These are phyloP conservation scores for Alligator mississippiensis DNA, from an alignment of 2,113 vertebrate genomes.

Conservation along the genomic window DNA sequence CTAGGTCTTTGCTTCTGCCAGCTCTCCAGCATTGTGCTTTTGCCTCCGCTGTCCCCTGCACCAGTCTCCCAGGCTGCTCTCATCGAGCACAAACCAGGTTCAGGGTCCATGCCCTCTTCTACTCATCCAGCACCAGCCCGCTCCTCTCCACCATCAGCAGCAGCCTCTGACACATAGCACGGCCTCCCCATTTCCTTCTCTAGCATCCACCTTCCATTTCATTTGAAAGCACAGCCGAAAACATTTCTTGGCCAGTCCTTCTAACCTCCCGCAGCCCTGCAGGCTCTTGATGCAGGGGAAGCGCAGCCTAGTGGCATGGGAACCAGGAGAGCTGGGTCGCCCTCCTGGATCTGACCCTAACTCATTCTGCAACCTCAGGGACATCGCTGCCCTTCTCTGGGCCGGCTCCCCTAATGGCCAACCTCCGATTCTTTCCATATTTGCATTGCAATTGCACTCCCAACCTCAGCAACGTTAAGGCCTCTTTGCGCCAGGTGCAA, in stretches of 20 bases:
- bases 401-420: not conserved
- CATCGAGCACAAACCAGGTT: not conserved
- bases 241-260: not conserved
- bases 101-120: not conserved
- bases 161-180: not conserved
- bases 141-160: not conserved
- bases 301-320: not conserved
- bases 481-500: not conserved
- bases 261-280: not conserved
- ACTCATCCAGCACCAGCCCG: not conserved
- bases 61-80: not conserved
- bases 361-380: too few species aligned
- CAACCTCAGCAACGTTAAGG: too few species aligned
- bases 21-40: too few species aligned
- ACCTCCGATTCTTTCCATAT: too few species aligned
- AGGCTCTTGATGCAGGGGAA: not conserved
- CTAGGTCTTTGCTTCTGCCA: not conserved
- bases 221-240: not conserved
- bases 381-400: not conserved
- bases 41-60: not conserved
- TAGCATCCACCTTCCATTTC: not conserved
- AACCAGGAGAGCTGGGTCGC: not conserved
- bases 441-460: too few species aligned
- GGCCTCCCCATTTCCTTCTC: not conserved
- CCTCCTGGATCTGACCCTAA: too few species aligned